Percentiles rank a stretch among this genome's conserved stretches.
phyloP scores from a whole-genome alignment of 2,113 vertebrate genomes.

The Columbina picui region DNA sequence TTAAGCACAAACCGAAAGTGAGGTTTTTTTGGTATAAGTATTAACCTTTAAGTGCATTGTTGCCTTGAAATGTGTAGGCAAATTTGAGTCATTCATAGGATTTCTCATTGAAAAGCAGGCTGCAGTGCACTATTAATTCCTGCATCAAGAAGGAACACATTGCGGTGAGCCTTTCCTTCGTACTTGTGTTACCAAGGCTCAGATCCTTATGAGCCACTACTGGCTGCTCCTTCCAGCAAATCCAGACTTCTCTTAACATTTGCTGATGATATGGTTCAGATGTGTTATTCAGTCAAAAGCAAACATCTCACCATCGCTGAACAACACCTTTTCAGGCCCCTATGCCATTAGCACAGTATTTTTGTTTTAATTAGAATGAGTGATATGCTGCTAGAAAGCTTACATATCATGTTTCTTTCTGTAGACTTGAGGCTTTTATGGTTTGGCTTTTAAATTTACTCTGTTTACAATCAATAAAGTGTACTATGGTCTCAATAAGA shows the following conservation, averaged over 20 bases:
- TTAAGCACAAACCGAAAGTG: neutral
- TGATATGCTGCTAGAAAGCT: conserved; percentile 8
- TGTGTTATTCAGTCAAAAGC: neutral
- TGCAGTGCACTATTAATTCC: neutral
- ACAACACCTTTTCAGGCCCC: neutral
- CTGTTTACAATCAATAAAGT: conserved; percentile 27
- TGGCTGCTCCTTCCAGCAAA: neutral
- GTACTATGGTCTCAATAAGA: neutral
- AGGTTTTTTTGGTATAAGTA: neutral
- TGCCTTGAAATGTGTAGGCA: neutral
- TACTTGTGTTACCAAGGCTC: neutral
- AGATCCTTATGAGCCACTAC: neutral
- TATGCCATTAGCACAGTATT: neutral
- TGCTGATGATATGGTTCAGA: neutral
- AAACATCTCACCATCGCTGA: conserved; percentile 6
- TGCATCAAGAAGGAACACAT: neutral
- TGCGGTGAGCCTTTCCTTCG: neutral
- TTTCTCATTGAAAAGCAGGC: neutral
- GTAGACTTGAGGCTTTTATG: conserved; percentile 32
- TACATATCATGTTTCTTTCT: conserved; percentile 49
- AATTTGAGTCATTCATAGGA: neutral
- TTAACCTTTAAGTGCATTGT: neutral
- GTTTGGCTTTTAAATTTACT: conserved; percentile 57
- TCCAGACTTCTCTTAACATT: neutral
- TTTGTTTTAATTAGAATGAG: conserved; percentile 62